Conservation (phyloP, 53 echinoderm and acorn worm genomes). For the Echinarachnius parma region DNA sequence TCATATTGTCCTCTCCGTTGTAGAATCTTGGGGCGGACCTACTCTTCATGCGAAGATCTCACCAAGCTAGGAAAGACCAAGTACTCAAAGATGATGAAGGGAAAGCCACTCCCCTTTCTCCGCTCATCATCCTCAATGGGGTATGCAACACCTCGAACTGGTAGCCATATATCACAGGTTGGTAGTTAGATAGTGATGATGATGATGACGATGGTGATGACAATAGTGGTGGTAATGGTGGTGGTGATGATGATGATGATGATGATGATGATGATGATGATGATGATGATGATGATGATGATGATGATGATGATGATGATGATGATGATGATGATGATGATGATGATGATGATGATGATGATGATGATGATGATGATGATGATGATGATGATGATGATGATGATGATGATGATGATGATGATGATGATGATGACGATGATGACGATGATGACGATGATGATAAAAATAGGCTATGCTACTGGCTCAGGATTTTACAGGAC, state of each 20-base stretch:
- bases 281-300: neutral
- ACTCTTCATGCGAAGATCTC: conserved; percentile 67
- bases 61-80: conserved; percentile 54
- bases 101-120: conserved; percentile 23
- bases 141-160: neutral
- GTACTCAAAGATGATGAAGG: conserved; percentile 16
- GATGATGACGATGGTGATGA: no score
- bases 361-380: conserved; percentile 15
- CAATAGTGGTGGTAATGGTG: neutral
- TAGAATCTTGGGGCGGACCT: conserved; percentile 54
- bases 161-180: no score
- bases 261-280: conserved; percentile 18
- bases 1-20: no score
- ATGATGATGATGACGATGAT: conserved; percentile 5
- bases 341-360: conserved; percentile 22
- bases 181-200: no score
- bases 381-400: conserved; percentile 15
- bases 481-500: neutral
- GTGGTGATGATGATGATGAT: neutral
- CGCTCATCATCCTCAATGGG: conserved; percentile 3
- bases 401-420: conserved; percentile 12
- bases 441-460: no score
- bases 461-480: no score
- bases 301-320: conserved; percentile 17
- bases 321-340: conserved; percentile 10